Conservation (phyloP, 2,113 vertebrate genomes). For the Xenopus tropicalis region DNA sequence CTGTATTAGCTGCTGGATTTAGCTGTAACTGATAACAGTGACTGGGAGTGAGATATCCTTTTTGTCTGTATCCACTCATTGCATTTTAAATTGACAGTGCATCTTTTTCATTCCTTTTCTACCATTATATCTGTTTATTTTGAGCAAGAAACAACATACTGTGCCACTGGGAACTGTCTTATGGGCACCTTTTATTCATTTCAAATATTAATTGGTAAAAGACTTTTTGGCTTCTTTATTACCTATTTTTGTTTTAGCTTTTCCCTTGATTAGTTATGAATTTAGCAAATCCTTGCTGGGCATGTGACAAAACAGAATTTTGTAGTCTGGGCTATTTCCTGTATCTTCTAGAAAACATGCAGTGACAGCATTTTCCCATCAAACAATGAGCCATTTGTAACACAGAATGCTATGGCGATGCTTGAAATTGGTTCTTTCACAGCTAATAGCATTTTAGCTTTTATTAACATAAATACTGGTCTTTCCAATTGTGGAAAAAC, state of each 20-base stretch:
- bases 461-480: not conserved
- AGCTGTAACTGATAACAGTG: too few species aligned
- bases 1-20: too few species aligned
- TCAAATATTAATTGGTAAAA: not conserved
- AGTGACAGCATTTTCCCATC: conserved; percentile 53
- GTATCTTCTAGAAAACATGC: conserved; percentile 59
- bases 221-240: not conserved
- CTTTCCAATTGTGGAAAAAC: not conserved
- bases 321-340: conserved; percentile 67
- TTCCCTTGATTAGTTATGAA: not conserved
- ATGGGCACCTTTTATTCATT: not conserved
- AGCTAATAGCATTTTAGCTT: conserved; percentile 4
- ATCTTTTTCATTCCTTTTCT: too few species aligned
- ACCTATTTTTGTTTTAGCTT: not conserved
- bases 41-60: too few species aligned
- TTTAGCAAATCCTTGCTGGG: conserved; percentile 60
- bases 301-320: conserved; percentile 64
- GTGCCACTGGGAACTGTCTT: too few species aligned
- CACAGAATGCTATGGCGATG: conserved; percentile 31
- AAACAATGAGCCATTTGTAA: conserved; percentile 62
- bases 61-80: too few species aligned
- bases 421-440: not conserved
- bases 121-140: too few species aligned
- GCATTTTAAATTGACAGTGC: too few species aligned
- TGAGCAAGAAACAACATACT: too few species aligned